Conservation (phyloP, 92 coral and sea anemone species). For the Nematostella vectensis region DNA sequence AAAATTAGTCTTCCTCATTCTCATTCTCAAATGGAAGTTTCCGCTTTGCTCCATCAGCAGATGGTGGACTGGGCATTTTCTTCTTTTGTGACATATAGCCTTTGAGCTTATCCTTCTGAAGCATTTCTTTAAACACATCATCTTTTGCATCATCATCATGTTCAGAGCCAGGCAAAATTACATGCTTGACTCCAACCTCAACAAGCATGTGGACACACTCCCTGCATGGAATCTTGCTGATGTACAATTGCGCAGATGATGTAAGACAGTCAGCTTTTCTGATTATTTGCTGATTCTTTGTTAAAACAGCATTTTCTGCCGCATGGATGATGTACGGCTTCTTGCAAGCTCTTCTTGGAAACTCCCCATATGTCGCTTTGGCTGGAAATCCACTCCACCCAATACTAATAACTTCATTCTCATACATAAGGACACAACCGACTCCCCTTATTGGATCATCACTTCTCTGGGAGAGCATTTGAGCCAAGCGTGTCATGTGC, state of each 20-base stretch:
- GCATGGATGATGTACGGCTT: slow-evolving; percentile 75
- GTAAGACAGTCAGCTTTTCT: too few species aligned
- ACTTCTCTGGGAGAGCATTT: slow-evolving; percentile 57
- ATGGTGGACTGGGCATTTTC: too few species aligned
- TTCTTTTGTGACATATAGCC: slow-evolving; percentile 14
- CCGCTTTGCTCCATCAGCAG: too few species aligned
- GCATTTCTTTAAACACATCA: slow-evolving; percentile 3
- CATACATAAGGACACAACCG: slow-evolving; percentile 63
- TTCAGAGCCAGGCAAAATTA: slow-evolving; percentile 17
- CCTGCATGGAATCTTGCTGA: slow-evolving; percentile 63
- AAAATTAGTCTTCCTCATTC: neutral
- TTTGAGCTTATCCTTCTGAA: neutral
- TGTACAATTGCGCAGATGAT: slow-evolving; percentile 52
- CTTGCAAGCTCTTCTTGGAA: slow-evolving; percentile 51
- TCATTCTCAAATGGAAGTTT: neutral
- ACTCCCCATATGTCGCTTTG: slow-evolving; percentile 79
- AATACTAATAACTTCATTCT: slow-evolving; percentile 46
- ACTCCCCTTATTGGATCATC: slow-evolving; percentile 92
- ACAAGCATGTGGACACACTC: slow-evolving; percentile 62
- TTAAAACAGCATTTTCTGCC: slow-evolving; percentile 69
- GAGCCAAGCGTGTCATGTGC: slow-evolving; percentile 47
- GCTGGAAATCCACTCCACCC: slow-evolving; percentile 92
- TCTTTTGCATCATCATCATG: neutral
- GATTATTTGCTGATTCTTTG: too few species aligned
- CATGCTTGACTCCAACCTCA: slow-evolving; percentile 46